A percentile compares a stretch with the other conserved stretches of the same genome.
These are phyloP conservation scores for Melanchra persicariae DNA, from an alignment of 2,888 invertebrate genomes.

Conservation along the genomic window DNA sequence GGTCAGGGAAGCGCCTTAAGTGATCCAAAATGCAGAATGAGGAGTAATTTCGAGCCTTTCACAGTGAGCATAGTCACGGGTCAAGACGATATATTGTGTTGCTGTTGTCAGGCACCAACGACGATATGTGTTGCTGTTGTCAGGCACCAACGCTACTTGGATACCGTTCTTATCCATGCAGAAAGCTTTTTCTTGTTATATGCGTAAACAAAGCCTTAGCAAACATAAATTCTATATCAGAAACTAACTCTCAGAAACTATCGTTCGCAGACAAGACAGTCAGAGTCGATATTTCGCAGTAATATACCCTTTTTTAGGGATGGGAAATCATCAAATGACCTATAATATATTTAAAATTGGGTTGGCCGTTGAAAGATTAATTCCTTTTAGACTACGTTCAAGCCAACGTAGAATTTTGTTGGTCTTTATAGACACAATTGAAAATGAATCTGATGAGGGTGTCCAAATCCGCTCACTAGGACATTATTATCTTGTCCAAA, in stretches of 20 bases:
- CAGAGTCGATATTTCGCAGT: not conserved
- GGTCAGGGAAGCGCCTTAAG: no score
- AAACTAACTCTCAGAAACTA: no score
- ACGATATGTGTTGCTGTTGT: slow-evolving; percentile 22
- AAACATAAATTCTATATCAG: slow-evolving; percentile 7
- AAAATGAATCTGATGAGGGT: not conserved
- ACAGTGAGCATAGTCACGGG: slow-evolving; percentile 3
- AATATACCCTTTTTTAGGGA: slow-evolving; percentile 1
- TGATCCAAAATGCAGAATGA: not conserved
- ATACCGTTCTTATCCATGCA: slow-evolving; percentile 30
- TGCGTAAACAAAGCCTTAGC: slow-evolving; percentile 3
- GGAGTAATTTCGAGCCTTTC: not conserved
- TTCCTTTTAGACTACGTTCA: not conserved
- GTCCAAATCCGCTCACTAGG: slow-evolving; percentile 10
- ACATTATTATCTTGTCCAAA: slow-evolving; percentile 26
- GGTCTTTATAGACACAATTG: not conserved
- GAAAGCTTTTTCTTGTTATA: slow-evolving; percentile 28
- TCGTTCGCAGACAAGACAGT: not conserved
- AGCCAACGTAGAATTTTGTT: not conserved
- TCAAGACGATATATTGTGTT: not conserved
- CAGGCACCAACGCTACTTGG: slow-evolving; percentile 17
- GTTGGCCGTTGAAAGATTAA: not conserved
- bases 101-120: no score
- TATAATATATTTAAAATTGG: not conserved
- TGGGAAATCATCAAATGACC: no score